phyloP scores from a whole-genome alignment of 2,888 invertebrate species.

The Sphinx pinastri region DNA sequence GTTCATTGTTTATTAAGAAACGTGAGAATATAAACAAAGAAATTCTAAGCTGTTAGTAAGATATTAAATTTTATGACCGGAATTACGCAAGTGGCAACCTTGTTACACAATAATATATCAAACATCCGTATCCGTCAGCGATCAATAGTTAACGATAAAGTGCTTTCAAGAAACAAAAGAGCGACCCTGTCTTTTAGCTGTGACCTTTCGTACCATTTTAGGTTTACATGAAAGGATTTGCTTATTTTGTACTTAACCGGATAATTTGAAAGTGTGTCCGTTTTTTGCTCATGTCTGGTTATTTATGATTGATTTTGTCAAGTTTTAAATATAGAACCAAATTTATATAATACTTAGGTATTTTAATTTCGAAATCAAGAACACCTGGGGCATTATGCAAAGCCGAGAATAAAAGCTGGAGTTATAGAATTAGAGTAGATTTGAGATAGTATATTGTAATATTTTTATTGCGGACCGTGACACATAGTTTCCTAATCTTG shows the following conservation, averaged over 20 bases:
- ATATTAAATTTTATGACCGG: constrained; percentile 41
- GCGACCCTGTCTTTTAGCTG: constrained; percentile 18
- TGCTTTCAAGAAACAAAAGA: constrained; percentile 16
- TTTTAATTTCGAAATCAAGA: neutral
- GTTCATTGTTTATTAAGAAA: neutral
- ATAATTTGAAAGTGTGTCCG: constrained; percentile 15
- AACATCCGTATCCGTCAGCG: constrained; percentile 40
- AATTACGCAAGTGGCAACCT: constrained; percentile 53
- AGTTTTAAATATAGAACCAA: neutral
- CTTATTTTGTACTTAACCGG: constrained; percentile 14
- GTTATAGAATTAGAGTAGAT: neutral
- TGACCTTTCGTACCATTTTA: constrained; percentile 15
- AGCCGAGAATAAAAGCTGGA: neutral
- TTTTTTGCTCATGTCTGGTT: constrained; percentile 11
- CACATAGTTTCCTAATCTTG: constrained; percentile 18
- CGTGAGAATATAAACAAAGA: neutral
- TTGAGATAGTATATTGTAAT: constrained; percentile 15
- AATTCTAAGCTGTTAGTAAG: constrained; percentile 1
- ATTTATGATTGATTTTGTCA: neutral
- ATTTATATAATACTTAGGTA: neutral
- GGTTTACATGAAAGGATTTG: constrained; percentile 10
- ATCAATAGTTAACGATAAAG: constrained; percentile 26
- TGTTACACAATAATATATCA: constrained; percentile 47
- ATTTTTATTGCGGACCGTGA: constrained; percentile 20
- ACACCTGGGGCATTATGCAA: neutral